Conservation (phyloP, 2,113 vertebrate species). For the Rhombomys opimus region DNA sequence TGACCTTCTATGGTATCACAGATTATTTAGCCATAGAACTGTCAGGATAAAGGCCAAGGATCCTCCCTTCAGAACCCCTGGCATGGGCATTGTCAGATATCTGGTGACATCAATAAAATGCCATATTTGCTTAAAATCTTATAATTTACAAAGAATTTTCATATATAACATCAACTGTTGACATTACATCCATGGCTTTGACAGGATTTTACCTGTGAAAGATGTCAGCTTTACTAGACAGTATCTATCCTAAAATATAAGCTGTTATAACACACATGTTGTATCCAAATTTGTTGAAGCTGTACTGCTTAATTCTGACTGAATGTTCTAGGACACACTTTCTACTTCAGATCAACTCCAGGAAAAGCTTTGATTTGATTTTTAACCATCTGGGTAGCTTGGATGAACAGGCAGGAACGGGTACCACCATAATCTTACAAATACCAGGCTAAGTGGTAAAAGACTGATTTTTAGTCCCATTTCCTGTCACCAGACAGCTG, state of each 20-base stretch:
- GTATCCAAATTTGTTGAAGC: conserved; percentile 1
- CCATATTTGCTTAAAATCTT: not conserved
- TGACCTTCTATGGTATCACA: not conserved
- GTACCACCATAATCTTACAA: not conserved
- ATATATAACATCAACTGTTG: not conserved
- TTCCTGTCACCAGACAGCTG: not conserved
- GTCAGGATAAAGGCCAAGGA: conserved; percentile 14
- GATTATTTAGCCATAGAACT: not conserved
- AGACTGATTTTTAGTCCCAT: not conserved
- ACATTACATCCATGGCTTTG: not conserved
- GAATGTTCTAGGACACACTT: not conserved
- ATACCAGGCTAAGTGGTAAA: not conserved
- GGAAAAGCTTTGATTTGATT: not conserved
- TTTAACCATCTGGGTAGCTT: not conserved
- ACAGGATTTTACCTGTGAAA: not conserved
- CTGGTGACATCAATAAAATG: not conserved
- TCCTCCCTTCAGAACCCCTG: not conserved
- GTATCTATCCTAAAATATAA: not conserved
- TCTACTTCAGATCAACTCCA: not conserved
- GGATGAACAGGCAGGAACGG: too few species aligned
- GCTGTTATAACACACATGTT: not conserved
- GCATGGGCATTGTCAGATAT: not conserved
- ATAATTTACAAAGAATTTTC: conserved; percentile 18
- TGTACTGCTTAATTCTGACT: not conserved
- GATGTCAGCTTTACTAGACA: not conserved